Evolutionary conservation across 2,113 vertebrate genomes (phyloP).

Genomic region (Melanerpes aurifrons): DNA sequence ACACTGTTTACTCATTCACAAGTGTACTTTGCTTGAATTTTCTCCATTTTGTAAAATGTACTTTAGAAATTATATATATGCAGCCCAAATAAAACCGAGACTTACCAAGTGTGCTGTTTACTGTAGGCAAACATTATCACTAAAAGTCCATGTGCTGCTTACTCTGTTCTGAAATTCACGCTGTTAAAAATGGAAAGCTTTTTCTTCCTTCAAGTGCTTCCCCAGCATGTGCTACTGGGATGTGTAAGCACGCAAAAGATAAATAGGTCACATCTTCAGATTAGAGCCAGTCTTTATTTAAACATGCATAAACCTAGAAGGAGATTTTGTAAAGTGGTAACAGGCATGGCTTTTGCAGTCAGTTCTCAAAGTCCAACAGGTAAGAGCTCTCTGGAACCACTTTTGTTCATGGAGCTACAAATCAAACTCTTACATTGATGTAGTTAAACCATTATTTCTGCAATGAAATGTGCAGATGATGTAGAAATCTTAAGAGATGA

Average conservation of each 20-base stretch:
- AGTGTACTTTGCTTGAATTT: slow-evolving; percentile 1
- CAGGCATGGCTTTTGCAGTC: not conserved
- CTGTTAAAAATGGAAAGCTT: slow-evolving; percentile 2
- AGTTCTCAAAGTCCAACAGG: not conserved
- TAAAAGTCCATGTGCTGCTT: slow-evolving; percentile 11
- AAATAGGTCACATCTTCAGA: not conserved
- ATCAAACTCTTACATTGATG: not conserved
- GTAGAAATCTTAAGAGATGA: not conserved
- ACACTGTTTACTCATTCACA: slow-evolving; percentile 36
- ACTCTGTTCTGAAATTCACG: slow-evolving; percentile 4
- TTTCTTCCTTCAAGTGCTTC: slow-evolving; percentile 21
- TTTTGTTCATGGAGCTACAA: not conserved
- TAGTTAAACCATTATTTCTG: not conserved
- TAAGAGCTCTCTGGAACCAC: not conserved
- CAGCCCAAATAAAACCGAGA: slow-evolving; percentile 11
- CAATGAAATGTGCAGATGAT: not conserved
- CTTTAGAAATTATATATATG: slow-evolving; percentile 22
- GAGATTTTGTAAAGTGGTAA: not conserved
- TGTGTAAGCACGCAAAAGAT: not conserved
- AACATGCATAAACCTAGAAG: not conserved
- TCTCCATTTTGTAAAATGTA: slow-evolving; percentile 25
- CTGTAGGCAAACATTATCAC: slow-evolving; percentile 34
- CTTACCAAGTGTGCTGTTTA: slow-evolving; percentile 10
- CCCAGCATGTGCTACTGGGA: not conserved
- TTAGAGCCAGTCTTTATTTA: slow-evolving; percentile 16